Conservation (phyloP, 2,113 vertebrate genomes). For the Nycticryphes semicollaris region DNA sequence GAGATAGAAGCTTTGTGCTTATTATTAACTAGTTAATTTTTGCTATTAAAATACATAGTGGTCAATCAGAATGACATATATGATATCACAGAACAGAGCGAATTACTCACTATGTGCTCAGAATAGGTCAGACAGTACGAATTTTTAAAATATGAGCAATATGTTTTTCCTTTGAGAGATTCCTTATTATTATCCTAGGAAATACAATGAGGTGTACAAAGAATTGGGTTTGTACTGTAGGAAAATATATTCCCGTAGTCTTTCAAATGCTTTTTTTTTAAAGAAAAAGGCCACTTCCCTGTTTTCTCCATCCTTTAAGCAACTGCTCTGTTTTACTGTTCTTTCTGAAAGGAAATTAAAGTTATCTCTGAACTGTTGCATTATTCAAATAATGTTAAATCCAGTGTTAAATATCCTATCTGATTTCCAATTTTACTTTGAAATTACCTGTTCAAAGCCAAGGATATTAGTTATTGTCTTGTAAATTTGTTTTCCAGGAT, state of each 20-base stretch:
- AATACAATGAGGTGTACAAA: not conserved
- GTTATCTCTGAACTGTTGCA: not conserved
- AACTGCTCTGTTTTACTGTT: not conserved
- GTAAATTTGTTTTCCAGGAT: not conserved
- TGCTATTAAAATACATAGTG: not conserved
- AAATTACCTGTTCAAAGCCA: not conserved
- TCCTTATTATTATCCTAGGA: not conserved
- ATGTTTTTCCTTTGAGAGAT: not conserved
- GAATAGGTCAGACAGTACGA: not conserved
- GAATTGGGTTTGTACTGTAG: not conserved
- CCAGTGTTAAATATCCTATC: not conserved
- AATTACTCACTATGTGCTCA: not conserved
- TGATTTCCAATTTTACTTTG: conserved; percentile 7
- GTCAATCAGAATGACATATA: not conserved
- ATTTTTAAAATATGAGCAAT: not conserved
- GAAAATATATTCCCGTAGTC: not conserved
- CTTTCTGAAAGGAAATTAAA: not conserved
- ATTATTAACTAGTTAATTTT: not conserved
- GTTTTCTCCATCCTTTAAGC: not conserved
- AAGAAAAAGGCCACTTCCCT: not conserved
- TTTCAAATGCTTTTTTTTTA: not conserved
- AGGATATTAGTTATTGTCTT: not conserved
- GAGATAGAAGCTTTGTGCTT: not conserved
- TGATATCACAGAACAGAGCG: not conserved
- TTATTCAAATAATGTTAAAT: conserved; percentile 8